Evolutionary conservation across 1,140 invertebrate species (phyloP), one percentile per base, ranked within the genome.

Genomic region (Drosophila tsacasi): DNA sequence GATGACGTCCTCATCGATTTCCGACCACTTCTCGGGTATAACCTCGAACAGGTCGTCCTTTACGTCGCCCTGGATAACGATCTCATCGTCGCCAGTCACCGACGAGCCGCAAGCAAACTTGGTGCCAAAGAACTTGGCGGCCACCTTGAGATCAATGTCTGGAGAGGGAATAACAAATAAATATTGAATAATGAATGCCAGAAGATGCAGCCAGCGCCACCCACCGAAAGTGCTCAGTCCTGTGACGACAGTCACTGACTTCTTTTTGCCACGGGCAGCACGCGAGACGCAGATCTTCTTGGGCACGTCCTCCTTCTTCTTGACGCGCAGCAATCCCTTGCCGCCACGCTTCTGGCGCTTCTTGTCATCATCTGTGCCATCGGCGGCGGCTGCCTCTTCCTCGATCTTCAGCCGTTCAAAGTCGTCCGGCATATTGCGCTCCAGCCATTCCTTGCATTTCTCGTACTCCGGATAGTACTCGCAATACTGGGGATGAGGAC

Each of bases 81-180:
- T 99, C 94, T 99, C 99, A 95, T 99, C 99, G 69, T 99, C 98
- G 15, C 98, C 98, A 39, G 98, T 99, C 0, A 99, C 98, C 21
- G 99, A 99, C 19, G 98, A 98, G 12, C 99, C 99, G 94, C 99
- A 99, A 8, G 99, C 98, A 95, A 99, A 99, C 93, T 97, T 98
- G 62, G 97, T 97, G 39, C 98, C 98, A 94, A 99, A 99, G 93
- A 98, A 99, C 93, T 99, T 99, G 47, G 98, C 97, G 59, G 99
- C 99, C 69, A 98, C 97, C 94, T 99, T 99, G 50, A 99, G 94
- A 94, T 99, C 99, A 93, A 99, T 99, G 92, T 98, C 98, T 99
- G 83, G 30, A 25, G 2, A n/a, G 15, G 0, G 1, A 49, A 49
- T 25, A 10, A 10, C 2, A 17, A 17, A 27, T 25, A 17, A 25